Evolutionary conservation across 2,797 vertebrate genomes (phyloP), one percentile per base, ranked within the genome.

Genomic region (Lepilemur ruficaudatus): DNA sequence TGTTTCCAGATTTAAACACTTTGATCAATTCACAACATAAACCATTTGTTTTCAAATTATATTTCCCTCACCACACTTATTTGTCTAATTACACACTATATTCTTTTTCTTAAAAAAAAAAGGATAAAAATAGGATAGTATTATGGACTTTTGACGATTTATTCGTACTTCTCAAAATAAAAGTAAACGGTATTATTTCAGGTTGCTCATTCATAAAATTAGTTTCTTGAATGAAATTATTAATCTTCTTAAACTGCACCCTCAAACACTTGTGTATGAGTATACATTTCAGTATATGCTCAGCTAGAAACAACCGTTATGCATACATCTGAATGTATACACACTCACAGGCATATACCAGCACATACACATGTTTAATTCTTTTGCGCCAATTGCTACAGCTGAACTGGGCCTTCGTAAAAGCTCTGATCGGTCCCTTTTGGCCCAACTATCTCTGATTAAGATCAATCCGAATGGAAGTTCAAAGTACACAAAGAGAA

Each of bases 361-460:
- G 52, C 76, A 92, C 83, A 96, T 22, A 95, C 82, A 93, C 96
- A 82, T 2, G 84, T 92, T 96, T 89, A 95, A 97, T 97, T 97
- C 86, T 22, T 95, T 94, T 94, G 96, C n/a, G 28, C 97, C 97
- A 97, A 97, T 94, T 52, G 57, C 92, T 93, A 93, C 93, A 94
- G 97, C 93, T 96, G 93, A 98, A 97, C 61, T 95, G 95, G 98
- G 98, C 98, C 98, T 98, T 91, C 88, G 69, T 96, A 94, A 94
- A 98, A 97, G 93, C 97, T 96, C 83, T 97, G 91, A 97, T 96
- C 96, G 93, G 94, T 98, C 97, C 97, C 98, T 96, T 98, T 96
- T 98, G 98, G 98, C 98, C 98, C 97, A 97, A 97, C 96, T 92
- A 92, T 96, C 98, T 72, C 79, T 97, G 98, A 98, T 98, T 98